Conservation (phyloP, 2,888 invertebrate genomes). For the Danaus chrysippus region DNA sequence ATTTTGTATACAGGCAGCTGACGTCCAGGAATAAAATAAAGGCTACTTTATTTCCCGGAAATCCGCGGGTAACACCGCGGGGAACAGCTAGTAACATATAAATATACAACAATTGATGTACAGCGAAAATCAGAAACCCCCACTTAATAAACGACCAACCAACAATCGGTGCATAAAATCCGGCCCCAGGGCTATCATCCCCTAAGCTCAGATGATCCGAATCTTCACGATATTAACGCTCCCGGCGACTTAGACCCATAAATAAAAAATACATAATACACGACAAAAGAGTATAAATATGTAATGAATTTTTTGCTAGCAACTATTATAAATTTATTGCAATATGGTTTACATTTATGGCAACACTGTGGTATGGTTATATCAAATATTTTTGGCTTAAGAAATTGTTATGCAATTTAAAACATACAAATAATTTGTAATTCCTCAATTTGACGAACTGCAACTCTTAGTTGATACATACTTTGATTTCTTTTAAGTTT, state of each 20-base stretch:
- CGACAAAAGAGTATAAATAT: slow-evolving; percentile 57
- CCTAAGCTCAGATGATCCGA: slow-evolving; percentile 59
- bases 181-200: slow-evolving; percentile 37
- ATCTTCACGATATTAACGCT: slow-evolving; percentile 74
- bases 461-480: no score
- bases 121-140: slow-evolving; percentile 14
- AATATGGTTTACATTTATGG: no score
- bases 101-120: slow-evolving; percentile 1
- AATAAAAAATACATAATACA: slow-evolving; percentile 74
- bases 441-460: no score
- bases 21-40: no score
- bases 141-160: slow-evolving; percentile 63
- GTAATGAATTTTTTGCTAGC: slow-evolving; percentile 47
- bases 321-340: not conserved
- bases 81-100: not conserved
- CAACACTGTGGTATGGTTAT: no score
- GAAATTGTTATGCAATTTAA: no score
- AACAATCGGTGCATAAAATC: slow-evolving; percentile 57
- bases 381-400: no score
- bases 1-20: no score
- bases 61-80: no score
- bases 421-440: no score
- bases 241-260: slow-evolving; percentile 62
- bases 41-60: no score
- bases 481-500: no score